Evolutionary conservation across 2,888 invertebrate species (phyloP).

Genomic region (Pseudococcus viburni): DNA sequence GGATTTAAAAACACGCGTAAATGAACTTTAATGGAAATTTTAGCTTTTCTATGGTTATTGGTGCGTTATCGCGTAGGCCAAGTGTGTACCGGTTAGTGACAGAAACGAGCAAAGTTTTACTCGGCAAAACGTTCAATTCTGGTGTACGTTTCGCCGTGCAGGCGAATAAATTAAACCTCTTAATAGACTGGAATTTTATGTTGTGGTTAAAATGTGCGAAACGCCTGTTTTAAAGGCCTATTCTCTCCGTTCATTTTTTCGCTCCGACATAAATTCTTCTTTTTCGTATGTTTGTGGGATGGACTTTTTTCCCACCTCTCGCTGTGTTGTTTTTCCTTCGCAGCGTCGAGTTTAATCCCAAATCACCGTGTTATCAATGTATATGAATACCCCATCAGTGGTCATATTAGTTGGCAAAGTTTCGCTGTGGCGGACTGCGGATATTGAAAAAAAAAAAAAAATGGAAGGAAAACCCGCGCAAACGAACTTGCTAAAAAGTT

Average conservation of each 20-base stretch:
- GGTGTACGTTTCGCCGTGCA: conserved; percentile 24
- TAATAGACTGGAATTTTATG: conserved; percentile 39
- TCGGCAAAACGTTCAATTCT: conserved; percentile 17
- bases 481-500: conserved; percentile 39
- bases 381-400: background rate
- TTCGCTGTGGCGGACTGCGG: background rate
- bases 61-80: conserved; percentile 39
- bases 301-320: background rate
- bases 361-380: background rate
- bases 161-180: conserved; percentile 39
- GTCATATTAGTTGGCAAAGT: conserved; percentile 33
- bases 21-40: conserved; percentile 48
- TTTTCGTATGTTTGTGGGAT: background rate
- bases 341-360: background rate
- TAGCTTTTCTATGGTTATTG: conserved; percentile 47
- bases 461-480: background rate
- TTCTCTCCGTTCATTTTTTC: background rate
- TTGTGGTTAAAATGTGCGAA: conserved; percentile 4
- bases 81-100: conserved; percentile 16
- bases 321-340: background rate
- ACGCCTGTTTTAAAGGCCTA: conserved; percentile 3
- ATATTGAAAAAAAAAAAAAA: conserved; percentile 33
- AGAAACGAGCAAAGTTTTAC: conserved; percentile 39
- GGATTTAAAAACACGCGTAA: conserved; percentile 47
- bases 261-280: background rate